A percentile compares a stretch with the other conserved stretches of the same genome.
Conservation (phyloP, 2,113 vertebrate genomes). For the Ptyas mucosa region DNA sequence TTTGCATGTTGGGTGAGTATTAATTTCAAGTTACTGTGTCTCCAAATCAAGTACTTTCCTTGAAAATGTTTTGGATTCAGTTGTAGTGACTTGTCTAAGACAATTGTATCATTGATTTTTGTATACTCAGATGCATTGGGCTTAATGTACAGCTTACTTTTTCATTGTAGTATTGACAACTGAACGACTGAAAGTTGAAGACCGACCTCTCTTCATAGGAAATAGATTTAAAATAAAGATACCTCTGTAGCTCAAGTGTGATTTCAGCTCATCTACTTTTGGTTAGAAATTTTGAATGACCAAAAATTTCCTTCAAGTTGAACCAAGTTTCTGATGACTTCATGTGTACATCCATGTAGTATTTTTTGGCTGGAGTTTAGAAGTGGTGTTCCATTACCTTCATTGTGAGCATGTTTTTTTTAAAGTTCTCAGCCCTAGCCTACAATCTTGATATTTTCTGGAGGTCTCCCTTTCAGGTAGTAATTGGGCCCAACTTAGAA, state of each 20-base stretch:
- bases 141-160: neutral
- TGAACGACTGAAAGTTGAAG: conserved; percentile 8
- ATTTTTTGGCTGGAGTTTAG: neutral
- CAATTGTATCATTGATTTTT: neutral
- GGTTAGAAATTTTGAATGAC: neutral
- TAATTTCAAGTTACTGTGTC: neutral
- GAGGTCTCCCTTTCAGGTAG: neutral
- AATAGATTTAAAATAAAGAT: neutral
- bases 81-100: neutral
- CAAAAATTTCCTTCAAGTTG: neutral
- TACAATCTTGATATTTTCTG: neutral
- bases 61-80: neutral
- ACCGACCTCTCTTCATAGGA: conserved; percentile 16
- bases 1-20: neutral
- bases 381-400: neutral
- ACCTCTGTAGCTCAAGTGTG: conserved; percentile 36
- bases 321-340: neutral
- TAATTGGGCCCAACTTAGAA: neutral
- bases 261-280: conserved; percentile 32
- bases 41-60: neutral
- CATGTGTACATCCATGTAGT: neutral
- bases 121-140: neutral
- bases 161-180: neutral
- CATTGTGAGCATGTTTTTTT: neutral
- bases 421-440: neutral